phyloP scores from a whole-genome alignment of 2,113 vertebrate species.

The Acanthisitta chloris region DNA sequence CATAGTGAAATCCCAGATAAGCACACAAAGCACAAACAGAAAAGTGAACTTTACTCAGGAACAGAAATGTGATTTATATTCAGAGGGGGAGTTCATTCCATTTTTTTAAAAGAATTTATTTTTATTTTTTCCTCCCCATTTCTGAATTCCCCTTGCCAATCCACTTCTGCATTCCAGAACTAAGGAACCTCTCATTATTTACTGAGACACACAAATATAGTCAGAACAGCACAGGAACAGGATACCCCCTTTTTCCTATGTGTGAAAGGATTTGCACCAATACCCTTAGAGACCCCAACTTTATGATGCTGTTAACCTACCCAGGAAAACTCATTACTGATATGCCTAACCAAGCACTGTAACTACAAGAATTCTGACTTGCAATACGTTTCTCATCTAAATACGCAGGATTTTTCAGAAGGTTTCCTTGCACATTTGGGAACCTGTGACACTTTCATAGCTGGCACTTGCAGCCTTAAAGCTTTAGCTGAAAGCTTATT shows the following conservation, averaged over 20 bases:
- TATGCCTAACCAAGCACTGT: neutral
- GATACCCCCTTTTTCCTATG: neutral
- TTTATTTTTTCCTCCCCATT: neutral
- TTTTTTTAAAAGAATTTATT: no score
- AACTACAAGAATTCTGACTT: neutral
- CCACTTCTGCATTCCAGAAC: neutral
- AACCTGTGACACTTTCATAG: neutral
- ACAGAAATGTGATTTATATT: neutral
- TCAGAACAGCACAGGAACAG: neutral
- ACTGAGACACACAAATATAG: neutral
- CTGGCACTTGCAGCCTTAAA: neutral
- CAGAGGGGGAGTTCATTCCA: neutral
- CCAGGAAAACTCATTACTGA: neutral
- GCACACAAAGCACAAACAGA: neutral
- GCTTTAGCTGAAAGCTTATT: neutral
- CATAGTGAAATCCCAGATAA: neutral
- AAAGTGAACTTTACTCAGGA: neutral
- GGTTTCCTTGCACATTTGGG: neutral
- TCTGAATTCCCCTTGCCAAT: neutral
- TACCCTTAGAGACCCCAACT: neutral
- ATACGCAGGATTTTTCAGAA: neutral
- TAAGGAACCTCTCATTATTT: neutral
- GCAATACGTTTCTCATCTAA: neutral
- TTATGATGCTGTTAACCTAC: neutral
- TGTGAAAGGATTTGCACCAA: neutral